phyloP scores from a whole-genome alignment of 2,888 invertebrate species.

The Neoaliturus tenellus region DNA sequence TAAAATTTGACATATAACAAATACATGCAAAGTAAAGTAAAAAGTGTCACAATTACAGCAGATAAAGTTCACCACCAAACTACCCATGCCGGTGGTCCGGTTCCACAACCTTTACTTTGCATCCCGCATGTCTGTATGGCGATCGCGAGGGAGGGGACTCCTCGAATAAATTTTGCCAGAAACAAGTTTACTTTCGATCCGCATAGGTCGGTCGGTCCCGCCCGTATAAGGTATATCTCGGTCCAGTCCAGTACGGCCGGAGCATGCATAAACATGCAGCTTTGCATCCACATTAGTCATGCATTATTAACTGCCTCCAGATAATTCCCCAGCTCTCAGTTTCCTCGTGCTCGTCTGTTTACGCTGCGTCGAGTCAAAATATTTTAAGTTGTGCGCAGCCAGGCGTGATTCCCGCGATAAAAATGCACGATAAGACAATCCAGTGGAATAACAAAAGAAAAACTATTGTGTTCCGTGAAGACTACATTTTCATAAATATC shows the following conservation, averaged over 20 bases:
- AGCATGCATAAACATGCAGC: background rate
- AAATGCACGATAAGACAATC: background rate
- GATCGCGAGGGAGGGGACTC: too few relatives aligned
- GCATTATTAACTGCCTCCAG: constrained; percentile 51
- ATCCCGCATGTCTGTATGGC: too few relatives aligned
- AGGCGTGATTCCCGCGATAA: background rate
- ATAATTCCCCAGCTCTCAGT: constrained; percentile 49
- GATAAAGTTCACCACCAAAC: too few relatives aligned
- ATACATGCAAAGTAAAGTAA: too few relatives aligned
- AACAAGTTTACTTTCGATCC: too few relatives aligned
- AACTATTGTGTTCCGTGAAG: background rate
- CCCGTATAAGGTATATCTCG: too few relatives aligned
- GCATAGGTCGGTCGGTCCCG: too few relatives aligned
- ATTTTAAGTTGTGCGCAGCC: background rate
- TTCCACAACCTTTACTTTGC: too few relatives aligned
- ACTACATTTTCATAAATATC: background rate
- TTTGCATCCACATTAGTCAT: constrained; percentile 31
- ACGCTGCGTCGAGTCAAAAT: background rate
- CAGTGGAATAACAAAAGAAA: background rate
- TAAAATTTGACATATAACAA: too few relatives aligned
- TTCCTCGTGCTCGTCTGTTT: constrained; percentile 19
- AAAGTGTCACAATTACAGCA: too few relatives aligned
- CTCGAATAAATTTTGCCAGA: too few relatives aligned
- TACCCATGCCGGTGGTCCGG: too few relatives aligned
- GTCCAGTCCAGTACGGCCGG: background rate